Percentiles rank a stretch among this genome's conserved stretches.
These are phyloP conservation scores for Hesperophylax magnus DNA, from an alignment of 1,140 invertebrate species.

Conservation along the genomic window DNA sequence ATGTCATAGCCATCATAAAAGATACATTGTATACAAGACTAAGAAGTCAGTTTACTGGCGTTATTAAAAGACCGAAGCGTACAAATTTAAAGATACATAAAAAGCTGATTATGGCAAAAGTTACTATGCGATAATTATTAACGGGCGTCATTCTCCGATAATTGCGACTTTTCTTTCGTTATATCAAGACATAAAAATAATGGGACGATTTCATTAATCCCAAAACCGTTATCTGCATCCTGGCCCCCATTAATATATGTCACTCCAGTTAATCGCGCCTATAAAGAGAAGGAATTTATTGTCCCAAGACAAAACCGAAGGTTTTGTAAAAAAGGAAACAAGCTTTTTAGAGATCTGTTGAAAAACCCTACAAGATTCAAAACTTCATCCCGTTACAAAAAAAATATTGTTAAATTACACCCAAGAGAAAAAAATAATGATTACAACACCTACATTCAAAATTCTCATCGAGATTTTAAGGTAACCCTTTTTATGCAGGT, in stretches of 20 bases:
- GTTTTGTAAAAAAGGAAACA: not conserved
- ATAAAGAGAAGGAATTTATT: conserved; percentile 12
- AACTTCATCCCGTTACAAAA: not conserved
- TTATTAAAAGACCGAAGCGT: not conserved
- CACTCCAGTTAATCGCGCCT: not conserved
- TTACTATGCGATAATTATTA: not conserved
- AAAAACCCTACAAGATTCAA: conserved; percentile 3
- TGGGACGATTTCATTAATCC: not conserved
- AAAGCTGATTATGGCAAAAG: not conserved
- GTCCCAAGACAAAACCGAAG: conserved; percentile 19
- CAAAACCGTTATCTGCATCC: not conserved
- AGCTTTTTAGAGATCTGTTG: not conserved
- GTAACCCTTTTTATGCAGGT: not conserved
- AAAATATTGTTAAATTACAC: not conserved
- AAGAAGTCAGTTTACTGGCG: no score
- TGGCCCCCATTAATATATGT: conserved; percentile 12
- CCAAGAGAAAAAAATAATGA: not conserved
- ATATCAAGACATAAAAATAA: not conserved
- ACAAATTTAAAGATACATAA: not conserved
- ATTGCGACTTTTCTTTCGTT: no score
- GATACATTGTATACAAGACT: no score
- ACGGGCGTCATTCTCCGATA: not conserved
- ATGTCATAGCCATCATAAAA: no score
- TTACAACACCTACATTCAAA: not conserved
- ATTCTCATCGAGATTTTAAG: not conserved